Conservation (phyloP, 2,113 vertebrate species). For the Ictidomys tridecemlineatus region DNA sequence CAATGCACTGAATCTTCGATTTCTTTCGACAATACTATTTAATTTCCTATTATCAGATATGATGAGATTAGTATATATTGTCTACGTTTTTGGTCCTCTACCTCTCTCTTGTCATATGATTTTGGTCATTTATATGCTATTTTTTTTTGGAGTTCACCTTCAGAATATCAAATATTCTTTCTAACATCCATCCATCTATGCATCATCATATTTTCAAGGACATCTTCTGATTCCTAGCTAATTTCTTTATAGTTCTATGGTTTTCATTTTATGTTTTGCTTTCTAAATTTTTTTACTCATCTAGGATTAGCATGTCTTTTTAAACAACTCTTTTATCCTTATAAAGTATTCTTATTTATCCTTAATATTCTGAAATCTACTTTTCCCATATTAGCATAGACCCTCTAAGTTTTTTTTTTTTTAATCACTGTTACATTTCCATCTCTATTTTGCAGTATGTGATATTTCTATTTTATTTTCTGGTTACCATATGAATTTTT, state of each 20-base stretch:
- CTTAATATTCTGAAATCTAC: background rate
- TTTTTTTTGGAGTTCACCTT: background rate
- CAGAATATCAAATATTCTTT: background rate
- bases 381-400: background rate
- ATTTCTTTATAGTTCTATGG: background rate
- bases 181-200: background rate
- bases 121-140: background rate
- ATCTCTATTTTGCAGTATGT: background rate
- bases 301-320: background rate
- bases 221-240: background rate
- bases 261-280: slow-evolving; percentile 8
- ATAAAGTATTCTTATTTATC: background rate
- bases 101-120: background rate
- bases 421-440: background rate
- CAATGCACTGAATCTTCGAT: background rate
- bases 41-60: background rate
- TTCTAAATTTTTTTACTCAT: background rate
- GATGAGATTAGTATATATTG: background rate
- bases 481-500: background rate
- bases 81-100: background rate
- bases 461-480: background rate
- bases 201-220: slow-evolving; percentile 5
- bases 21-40: background rate
- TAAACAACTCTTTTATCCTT: background rate
- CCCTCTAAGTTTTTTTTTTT: background rate